phyloP scores from a whole-genome alignment of 1,140 invertebrate species.

The Euura lappo region DNA sequence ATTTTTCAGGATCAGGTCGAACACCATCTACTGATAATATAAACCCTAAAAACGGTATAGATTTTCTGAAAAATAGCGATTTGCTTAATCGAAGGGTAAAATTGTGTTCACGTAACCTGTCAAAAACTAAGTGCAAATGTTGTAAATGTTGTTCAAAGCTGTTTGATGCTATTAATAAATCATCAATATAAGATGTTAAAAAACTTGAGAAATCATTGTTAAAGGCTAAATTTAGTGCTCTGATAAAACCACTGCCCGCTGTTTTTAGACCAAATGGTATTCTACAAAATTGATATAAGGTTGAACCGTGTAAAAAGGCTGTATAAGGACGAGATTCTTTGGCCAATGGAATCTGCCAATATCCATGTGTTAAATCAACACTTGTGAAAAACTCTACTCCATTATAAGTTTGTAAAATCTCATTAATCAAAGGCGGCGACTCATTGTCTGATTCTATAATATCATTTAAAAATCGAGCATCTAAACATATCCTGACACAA shows the following conservation, averaged over 20 bases:
- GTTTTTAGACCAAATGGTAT: no score
- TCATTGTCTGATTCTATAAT: no score
- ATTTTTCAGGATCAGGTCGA: conserved; percentile 38
- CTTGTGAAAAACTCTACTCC: conserved; percentile 8
- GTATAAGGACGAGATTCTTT: conserved; percentile 3
- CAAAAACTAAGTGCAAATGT: conserved; percentile 22
- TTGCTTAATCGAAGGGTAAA: conserved; percentile 33
- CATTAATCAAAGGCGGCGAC: not conserved
- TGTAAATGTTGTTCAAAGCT: conserved; percentile 5
- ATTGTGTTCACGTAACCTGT: conserved; percentile 22
- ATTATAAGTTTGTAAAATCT: conserved; percentile 39
- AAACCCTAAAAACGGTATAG: conserved; percentile 33
- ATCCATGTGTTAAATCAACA: no score
- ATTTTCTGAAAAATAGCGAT: conserved; percentile 23
- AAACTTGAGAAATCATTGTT: not conserved
- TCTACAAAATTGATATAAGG: conserved; percentile 6
- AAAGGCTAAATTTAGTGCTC: not conserved
- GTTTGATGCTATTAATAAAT: not conserved
- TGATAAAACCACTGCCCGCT: no score
- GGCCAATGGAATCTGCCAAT: not conserved
- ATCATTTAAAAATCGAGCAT: conserved; percentile 20
- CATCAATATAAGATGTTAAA: not conserved
- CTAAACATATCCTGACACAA: conserved; percentile 40
- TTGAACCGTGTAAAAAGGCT: conserved; percentile 1
- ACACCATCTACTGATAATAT: conserved; percentile 34